A percentile compares a stretch with the other conserved stretches of the same genome.
phyloP scores from a whole-genome alignment of 2,113 vertebrate genomes.

The Dipodomys merriami region DNA sequence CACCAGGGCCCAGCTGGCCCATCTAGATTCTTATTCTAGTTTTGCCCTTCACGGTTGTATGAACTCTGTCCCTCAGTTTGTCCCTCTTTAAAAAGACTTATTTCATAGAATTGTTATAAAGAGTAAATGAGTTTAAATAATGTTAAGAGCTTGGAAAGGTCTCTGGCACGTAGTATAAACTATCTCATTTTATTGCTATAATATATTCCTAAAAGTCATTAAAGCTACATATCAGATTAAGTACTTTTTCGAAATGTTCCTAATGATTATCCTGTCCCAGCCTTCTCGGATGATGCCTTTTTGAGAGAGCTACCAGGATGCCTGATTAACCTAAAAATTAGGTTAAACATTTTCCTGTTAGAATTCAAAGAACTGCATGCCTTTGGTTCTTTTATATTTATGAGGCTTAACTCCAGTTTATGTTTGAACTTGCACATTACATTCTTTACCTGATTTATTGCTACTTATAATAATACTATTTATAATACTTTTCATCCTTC shows the following conservation, averaged over 20 bases:
- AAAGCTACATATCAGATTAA: not conserved
- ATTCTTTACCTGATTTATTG: conserved; percentile 74
- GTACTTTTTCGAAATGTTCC: conserved; percentile 26
- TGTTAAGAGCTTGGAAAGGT: not conserved
- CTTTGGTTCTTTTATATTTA: conserved; percentile 70
- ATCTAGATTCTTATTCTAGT: not conserved
- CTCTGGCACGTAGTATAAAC: not conserved
- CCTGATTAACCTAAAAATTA: conserved; percentile 49
- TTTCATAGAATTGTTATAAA: not conserved
- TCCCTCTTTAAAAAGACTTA: not conserved
- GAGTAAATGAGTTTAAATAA: not conserved
- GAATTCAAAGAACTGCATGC: conserved; percentile 53
- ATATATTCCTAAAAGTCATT: conserved; percentile 16
- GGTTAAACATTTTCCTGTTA: conserved; percentile 61
- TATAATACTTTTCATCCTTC: conserved; percentile 70
- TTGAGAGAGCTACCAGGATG: conserved; percentile 15
- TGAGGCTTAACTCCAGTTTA: conserved; percentile 69
- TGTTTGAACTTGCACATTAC: conserved; percentile 71
- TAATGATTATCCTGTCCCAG: not conserved
- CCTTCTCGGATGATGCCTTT: conserved; percentile 11
- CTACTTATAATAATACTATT: conserved; percentile 70
- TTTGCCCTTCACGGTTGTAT: not conserved
- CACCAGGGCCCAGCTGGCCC: too few species aligned
- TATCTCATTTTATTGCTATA: not conserved
- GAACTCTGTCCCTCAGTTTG: not conserved